Conservation (phyloP, 2,113 vertebrate species). For the Copsychus sechellarum region DNA sequence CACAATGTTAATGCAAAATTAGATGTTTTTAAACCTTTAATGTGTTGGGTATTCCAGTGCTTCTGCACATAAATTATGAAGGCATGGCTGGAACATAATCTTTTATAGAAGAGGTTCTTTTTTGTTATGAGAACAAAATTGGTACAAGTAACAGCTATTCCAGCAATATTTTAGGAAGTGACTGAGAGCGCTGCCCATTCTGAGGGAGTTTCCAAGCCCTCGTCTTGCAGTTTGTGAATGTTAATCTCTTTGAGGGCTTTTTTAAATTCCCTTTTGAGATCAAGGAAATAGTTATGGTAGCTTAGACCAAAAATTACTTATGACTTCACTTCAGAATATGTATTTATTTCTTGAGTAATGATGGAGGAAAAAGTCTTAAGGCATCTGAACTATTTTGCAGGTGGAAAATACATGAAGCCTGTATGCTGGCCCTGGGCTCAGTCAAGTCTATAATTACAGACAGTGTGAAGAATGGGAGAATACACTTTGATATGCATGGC, state of each 20-base stretch:
- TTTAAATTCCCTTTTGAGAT: not conserved
- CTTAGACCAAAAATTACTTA: not conserved
- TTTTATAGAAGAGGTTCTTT: not conserved
- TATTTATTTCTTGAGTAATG: not conserved
- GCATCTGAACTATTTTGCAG: constrained; percentile 66
- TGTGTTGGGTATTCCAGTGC: not conserved
- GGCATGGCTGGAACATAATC: not conserved
- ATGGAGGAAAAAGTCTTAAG: not conserved
- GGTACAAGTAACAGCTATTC: not conserved
- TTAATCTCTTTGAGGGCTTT: not conserved
- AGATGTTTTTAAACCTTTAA: not conserved
- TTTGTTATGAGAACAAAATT: not conserved
- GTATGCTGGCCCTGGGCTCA: constrained; percentile 94
- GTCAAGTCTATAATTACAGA: constrained; percentile 95
- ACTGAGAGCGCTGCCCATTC: not conserved
- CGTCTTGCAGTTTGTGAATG: not conserved
- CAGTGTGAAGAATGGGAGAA: constrained; percentile 90
- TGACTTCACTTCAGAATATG: not conserved
- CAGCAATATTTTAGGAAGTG: not conserved
- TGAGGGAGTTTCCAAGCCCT: not conserved
- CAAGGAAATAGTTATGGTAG: not conserved
- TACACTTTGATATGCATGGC: constrained; percentile 97
- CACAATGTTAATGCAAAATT: not conserved
- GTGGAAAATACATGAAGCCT: constrained; percentile 99
- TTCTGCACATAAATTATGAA: not conserved